Base-by-base conservation (phyloP, 2,888 invertebrate genomes). In the Ametastegia equiseti region DNA sequence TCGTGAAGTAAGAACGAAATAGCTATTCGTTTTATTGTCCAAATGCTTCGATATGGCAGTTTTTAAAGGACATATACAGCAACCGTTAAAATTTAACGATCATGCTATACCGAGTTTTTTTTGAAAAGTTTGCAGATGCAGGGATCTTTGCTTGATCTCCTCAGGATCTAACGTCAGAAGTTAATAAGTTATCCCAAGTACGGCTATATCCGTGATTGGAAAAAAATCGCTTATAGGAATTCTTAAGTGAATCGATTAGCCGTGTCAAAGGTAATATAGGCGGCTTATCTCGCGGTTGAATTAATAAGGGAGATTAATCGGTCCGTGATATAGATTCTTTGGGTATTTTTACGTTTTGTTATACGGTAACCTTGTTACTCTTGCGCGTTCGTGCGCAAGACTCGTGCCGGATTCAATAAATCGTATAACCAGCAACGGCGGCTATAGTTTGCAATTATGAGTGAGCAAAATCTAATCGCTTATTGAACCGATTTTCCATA, bases 371-470 rank as follows among this genome's bases (percentile, higher is more conserved):
- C 57, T 75, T 75, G 75, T 75, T 36, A 75, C 75, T 54, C 54
- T 75, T 57, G 54, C 36, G 75, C 75, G 75, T 54, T 54, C 75
- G 75, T 50, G 75, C 75, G 75, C 54, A 75, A 75, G 75, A 23
- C 75, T 23, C 75, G 75, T 75, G 54, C 75, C 54, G 57, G 75
- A 75, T 75, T 75, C 19, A 54, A 71, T 47, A 47, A 71, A 23
- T 71, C 36, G 47, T 30, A 47, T 47, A 47, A 45, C 47, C 23
- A 71, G 30, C 47, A 45, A 47, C 27, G 42, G 71, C 45, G 27
- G 23, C 27, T 47, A n/a, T n/a, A 36, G 47, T 13, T 71, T 47
- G 27, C 42, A 15, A 45, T 71, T 45, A 45, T 45, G n/a, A 71
- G 2, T 36, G 30, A 71, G 36, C 15, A 47, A 45, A 45, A 71